Conservation (phyloP, 1,140 invertebrate genomes). For the Plodia interpunctella region DNA sequence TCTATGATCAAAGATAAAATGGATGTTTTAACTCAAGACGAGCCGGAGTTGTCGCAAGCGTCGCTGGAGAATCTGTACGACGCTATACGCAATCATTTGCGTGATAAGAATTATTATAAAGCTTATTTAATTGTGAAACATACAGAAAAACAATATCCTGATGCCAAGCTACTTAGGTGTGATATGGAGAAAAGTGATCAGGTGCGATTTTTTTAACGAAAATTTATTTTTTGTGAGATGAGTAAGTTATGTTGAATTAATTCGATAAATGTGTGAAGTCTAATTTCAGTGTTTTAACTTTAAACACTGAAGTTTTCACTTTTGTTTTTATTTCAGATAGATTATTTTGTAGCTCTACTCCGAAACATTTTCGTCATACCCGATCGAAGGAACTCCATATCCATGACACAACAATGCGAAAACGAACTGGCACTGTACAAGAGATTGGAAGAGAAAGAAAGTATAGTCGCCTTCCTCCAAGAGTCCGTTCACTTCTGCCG, state of each 20-base stretch:
- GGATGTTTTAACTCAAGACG: slow-evolving; percentile 65
- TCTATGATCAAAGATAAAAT: slow-evolving; percentile 61
- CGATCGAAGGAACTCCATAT: slow-evolving; percentile 44
- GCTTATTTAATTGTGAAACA: slow-evolving; percentile 70
- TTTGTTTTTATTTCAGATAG: slow-evolving; percentile 42
- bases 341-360: slow-evolving; percentile 67
- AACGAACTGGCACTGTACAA: slow-evolving; percentile 64
- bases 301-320: too few relatives aligned
- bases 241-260: too few relatives aligned
- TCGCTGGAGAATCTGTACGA: slow-evolving; percentile 65
- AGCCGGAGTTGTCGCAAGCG: slow-evolving; percentile 61
- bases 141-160: slow-evolving; percentile 65
- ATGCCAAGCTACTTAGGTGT: slow-evolving; percentile 65
- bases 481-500: slow-evolving; percentile 82
- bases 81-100: slow-evolving; percentile 54
- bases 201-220: slow-evolving; percentile 30
- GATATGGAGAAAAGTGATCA: slow-evolving; percentile 73
- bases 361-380: slow-evolving; percentile 64
- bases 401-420: slow-evolving; percentile 51
- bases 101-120: slow-evolving; percentile 65
- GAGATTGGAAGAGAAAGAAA: slow-evolving; percentile 72
- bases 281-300: too few relatives aligned
- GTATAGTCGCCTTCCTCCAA: slow-evolving; percentile 78
- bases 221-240: too few relatives aligned
- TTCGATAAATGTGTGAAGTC: too few relatives aligned